These are phyloP conservation scores for Platalea minor DNA, from an alignment of 2,797 vertebrate species.

Conservation along the genomic window DNA sequence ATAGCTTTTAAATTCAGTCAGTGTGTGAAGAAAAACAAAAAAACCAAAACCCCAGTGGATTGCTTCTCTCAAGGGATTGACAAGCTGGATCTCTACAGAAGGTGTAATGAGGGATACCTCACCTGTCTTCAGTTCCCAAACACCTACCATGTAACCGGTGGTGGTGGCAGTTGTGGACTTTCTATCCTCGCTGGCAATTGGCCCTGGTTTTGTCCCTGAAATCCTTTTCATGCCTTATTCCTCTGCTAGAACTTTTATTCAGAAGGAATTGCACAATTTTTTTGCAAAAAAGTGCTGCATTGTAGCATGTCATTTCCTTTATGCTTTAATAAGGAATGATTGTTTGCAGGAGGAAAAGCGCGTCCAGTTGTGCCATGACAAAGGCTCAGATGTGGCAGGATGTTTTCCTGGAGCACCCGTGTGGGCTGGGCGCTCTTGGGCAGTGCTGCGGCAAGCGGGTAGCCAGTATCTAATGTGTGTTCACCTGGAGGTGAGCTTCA, in stretches of 20 bases:
- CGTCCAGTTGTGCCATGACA: neutral
- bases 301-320: neutral
- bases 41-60: neutral
- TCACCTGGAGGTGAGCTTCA: neutral
- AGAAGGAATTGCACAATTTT: neutral
- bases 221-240: neutral
- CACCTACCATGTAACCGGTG: no score
- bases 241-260: neutral
- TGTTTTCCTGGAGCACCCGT: neutral
- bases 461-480: neutral
- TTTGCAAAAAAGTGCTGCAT: neutral
- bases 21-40: neutral
- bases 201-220: neutral
- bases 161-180: neutral
- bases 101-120: neutral
- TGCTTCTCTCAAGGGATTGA: neutral
- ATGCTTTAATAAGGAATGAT: neutral
- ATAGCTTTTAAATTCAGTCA: neutral
- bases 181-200: neutral
- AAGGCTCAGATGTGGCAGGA: neutral
- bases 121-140: neutral
- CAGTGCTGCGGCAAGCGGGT: neutral
- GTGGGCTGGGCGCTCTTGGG: neutral
- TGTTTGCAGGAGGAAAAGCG: neutral
- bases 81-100: neutral